Base-by-base conservation (phyloP, 1,140 invertebrate species). In the Drosophila kepulauana region DNA sequence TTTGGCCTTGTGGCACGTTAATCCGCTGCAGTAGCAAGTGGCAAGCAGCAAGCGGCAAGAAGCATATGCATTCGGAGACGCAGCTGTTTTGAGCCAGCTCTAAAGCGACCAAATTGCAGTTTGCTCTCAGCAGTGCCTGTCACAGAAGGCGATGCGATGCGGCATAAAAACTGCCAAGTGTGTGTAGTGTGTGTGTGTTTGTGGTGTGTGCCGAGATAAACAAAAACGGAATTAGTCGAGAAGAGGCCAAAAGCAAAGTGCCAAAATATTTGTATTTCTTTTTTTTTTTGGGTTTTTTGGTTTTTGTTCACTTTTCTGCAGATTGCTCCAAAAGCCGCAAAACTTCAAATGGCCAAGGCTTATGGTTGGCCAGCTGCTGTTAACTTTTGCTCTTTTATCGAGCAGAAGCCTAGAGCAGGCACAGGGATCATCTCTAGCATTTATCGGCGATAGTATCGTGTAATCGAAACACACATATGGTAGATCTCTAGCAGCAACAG, bases 171-270 rank as follows among this genome's bases (percentile, higher is more conserved):
- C 76, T 52, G 25, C 52, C 25, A 46, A 49, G 46, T 71, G 69
- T 56, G n/a, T 69, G 38, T 45, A 33, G 16, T 62, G 46, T 65
- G 28, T 52, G 45, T 51, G 8, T 64, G 62, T 49, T 15, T 63
- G 57, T 51, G 25, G 61, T 68, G 72, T 73, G 59, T 68, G 66
- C 63, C 49, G 65, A 77, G 74, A 89, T 89, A 88, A 88, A 88
- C 84, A 88, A 89, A 88, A 88, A 88, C 85, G 64, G 80, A 88
- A 88, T 88, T 89, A 89, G 84, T 89, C 85, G 74, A 72, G 52
- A 84, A 87, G 48, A 76, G 54, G 13, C 35, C 45, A 59, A 65
- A 79, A 80, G 77, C 84, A 88, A 87, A 88, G 85, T 89, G 85
- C 70, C 80, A 88, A 88, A 89, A 88, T 75, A 88, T 89, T 88